Evolutionary conservation across 2,797 vertebrate genomes (phyloP).

Genomic region (Caiman crocodilus): DNA sequence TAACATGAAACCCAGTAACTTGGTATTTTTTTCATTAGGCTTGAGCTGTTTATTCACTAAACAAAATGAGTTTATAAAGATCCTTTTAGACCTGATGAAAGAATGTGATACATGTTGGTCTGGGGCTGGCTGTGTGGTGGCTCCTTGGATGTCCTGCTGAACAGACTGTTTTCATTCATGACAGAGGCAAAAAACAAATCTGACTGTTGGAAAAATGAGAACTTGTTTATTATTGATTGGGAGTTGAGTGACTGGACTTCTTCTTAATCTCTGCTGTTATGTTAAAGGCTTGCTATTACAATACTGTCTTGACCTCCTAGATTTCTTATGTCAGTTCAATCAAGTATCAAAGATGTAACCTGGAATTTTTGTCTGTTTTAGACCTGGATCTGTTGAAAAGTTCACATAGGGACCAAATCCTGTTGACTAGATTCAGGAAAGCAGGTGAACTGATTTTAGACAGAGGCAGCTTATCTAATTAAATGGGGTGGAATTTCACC

Average conservation of each 20-base stretch:
- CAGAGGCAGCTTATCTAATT: background rate
- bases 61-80: background rate
- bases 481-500: background rate
- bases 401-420: background rate
- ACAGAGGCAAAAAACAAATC: slow-evolving; percentile 31
- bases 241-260: slow-evolving; percentile 5
- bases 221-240: slow-evolving; percentile 36
- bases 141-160: background rate
- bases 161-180: background rate
- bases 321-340: slow-evolving; percentile 25
- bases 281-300: slow-evolving; percentile 27
- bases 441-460: background rate
- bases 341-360: background rate
- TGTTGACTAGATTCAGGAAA: background rate
- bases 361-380: background rate
- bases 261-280: slow-evolving; percentile 2
- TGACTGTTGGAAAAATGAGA: slow-evolving; percentile 49
- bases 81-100: background rate
- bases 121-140: background rate
- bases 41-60: slow-evolving; percentile 41
- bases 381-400: background rate
- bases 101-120: background rate
- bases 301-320: slow-evolving; percentile 41
- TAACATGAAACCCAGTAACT: slow-evolving; percentile 1
- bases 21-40: slow-evolving; percentile 41